Base-by-base conservation (phyloP, 2,797 vertebrate genomes). In the Catharus ustulatus region DNA sequence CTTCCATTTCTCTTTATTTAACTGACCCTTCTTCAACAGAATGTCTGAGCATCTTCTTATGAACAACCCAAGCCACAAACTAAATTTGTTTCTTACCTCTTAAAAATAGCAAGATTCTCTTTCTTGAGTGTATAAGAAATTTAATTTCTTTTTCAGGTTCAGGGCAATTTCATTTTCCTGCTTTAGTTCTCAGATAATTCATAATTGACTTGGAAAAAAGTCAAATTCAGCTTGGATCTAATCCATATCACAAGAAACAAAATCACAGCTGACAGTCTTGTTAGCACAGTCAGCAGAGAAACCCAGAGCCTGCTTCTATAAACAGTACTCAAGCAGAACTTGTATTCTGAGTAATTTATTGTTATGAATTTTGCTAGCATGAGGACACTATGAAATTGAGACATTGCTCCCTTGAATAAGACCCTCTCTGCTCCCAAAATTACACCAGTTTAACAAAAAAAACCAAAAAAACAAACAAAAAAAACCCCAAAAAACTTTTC, bases 121-220 rank as follows among this genome's bases (percentile, higher is more conserved):
- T 89, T 71, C 78, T 84, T 45, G 80, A 67, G 27, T 27, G 21
- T 57, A 71, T 34, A 77, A 63, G 49, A 45, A 76, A 87, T 92
- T 71, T 67, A 76, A 90, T 93, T 90, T 90, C 16, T 69, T 95
- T 93, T 90, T 69, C 48, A 78, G 90, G 36, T 84, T 77, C 64
- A 93, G 42, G 79, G 64, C 10, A 69, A 93, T 94, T 95, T 89
- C 68, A 63, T 94, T 95, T 95, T 72, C 61, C 87, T 77, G 57
- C 94, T 89, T 84, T 87, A 67, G 74, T 89, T 90, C 78, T 96
- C 91, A 85, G 91, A 91, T 89, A 95, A 85, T 92, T 95, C 82
- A 46, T 95, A 96, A 96, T 71, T 95, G 93, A 63, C 87, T 96
- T 96, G 95, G 94, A 92, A 96, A 93, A 96, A 95, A 82, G 40